Evolutionary conservation across 2,797 vertebrate genomes (phyloP).

Genomic region (Apogon talboti): DNA sequence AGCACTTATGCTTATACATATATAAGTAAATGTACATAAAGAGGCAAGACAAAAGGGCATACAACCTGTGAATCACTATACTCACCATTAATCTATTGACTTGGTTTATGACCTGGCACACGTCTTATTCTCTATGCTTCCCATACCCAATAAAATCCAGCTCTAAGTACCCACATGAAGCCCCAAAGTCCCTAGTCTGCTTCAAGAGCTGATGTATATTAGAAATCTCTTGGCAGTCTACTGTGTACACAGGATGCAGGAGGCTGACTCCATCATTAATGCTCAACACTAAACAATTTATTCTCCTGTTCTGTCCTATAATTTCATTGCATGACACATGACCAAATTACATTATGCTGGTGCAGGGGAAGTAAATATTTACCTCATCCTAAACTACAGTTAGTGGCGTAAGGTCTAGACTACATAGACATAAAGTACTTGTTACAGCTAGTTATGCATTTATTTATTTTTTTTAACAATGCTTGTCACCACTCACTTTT

Average conservation of each 20-base stretch:
- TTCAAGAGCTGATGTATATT: constrained; percentile 27
- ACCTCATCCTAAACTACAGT: neutral
- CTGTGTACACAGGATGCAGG: constrained; percentile 21
- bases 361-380: neutral
- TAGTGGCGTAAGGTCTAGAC: neutral
- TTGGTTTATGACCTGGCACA: constrained; percentile 59
- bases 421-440: neutral
- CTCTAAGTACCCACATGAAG: constrained; percentile 32
- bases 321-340: constrained; percentile 6
- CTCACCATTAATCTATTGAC: constrained; percentile 47
- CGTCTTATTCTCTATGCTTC: constrained; percentile 36
- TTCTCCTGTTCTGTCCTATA: neutral
- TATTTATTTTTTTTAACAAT: neutral
- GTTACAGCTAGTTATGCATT: neutral
- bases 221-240: constrained; percentile 17
- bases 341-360: constrained; percentile 5
- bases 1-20: constrained; percentile 3
- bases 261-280: constrained; percentile 12
- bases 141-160: constrained; percentile 54
- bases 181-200: constrained; percentile 28
- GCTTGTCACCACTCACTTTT: neutral
- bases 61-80: constrained; percentile 49
- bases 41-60: constrained; percentile 9
- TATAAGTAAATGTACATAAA: constrained; percentile 9
- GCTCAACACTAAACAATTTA: neutral